Evolutionary conservation across 2,113 vertebrate species (phyloP).

Genomic region (Rhodinocichla rosea): DNA sequence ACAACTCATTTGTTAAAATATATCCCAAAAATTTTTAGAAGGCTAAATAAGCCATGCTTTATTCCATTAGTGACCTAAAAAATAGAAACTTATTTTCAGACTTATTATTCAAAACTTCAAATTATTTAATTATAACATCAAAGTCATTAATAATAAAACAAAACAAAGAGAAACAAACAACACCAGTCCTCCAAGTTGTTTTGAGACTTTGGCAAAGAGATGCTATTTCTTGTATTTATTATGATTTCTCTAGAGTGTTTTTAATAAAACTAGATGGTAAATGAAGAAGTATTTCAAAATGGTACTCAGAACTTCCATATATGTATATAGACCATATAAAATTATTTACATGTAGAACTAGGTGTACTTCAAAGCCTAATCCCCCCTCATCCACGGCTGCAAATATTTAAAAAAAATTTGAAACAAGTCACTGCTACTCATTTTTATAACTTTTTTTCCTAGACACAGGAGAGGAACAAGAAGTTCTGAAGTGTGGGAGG

Average conservation of each 20-base stretch:
- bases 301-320: not conserved
- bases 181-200: not conserved
- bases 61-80: not conserved
- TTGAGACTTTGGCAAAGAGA: not conserved
- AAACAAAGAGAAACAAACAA: not conserved
- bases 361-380: not conserved
- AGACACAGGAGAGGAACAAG: not conserved
- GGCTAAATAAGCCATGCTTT: not conserved
- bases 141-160: not conserved
- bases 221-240: not conserved
- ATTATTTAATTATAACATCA: not conserved
- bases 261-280: not conserved
- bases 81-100: not conserved
- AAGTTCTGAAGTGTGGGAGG: not conserved
- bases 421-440: not conserved
- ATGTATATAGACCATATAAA: not conserved
- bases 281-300: not conserved
- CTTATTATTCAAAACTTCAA: not conserved
- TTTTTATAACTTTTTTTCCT: not conserved
- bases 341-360: not conserved
- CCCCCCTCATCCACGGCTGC: fast-evolving
- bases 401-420: not conserved
- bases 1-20: not conserved
- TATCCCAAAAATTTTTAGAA: not conserved
- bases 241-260: not conserved